phyloP scores from a whole-genome alignment of 53 echinoderm and acorn worm genomes.

The Luidia sarsii region DNA sequence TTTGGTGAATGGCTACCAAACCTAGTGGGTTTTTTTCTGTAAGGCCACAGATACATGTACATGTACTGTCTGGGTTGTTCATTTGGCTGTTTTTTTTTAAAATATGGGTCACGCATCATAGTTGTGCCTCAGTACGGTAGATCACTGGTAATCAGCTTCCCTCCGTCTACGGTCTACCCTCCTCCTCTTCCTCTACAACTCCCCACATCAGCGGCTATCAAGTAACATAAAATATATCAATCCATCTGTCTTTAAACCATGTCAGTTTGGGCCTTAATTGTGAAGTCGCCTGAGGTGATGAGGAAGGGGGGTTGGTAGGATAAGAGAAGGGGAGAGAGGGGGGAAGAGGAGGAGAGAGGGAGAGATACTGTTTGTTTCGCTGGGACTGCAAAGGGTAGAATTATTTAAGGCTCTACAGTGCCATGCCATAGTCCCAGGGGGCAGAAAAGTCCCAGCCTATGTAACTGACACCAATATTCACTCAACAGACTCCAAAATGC shows the following conservation, averaged over 20 bases:
- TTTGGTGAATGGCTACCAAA: too few species aligned
- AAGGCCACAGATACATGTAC: too few species aligned
- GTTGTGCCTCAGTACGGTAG: background rate
- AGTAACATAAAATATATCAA: slow-evolving; percentile 32
- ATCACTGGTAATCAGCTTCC: too few species aligned
- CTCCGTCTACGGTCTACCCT: background rate
- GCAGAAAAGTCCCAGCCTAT: slow-evolving; percentile 6
- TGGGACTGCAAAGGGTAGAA: too few species aligned
- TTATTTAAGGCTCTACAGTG: too few species aligned
- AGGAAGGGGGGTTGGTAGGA: too few species aligned
- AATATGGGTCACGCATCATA: slow-evolving; percentile 12
- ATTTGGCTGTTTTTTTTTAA: too few species aligned
- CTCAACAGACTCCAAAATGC: slow-evolving; percentile 1
- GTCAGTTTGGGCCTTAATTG: slow-evolving; percentile 26
- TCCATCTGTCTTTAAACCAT: slow-evolving; percentile 9
- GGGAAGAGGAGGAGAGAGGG: too few species aligned
- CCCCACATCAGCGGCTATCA: slow-evolving; percentile 8
- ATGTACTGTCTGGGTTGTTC: too few species aligned
- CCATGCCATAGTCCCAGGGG: slow-evolving; percentile 10
- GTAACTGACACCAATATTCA: slow-evolving; percentile 30
- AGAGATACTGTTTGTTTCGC: too few species aligned
- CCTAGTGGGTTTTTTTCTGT: too few species aligned
- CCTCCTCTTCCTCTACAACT: background rate
- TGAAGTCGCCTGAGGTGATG: slow-evolving; percentile 23
- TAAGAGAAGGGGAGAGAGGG: too few species aligned